Conservation (phyloP, 2,888 invertebrate genomes). For the Desoria tigrina region DNA sequence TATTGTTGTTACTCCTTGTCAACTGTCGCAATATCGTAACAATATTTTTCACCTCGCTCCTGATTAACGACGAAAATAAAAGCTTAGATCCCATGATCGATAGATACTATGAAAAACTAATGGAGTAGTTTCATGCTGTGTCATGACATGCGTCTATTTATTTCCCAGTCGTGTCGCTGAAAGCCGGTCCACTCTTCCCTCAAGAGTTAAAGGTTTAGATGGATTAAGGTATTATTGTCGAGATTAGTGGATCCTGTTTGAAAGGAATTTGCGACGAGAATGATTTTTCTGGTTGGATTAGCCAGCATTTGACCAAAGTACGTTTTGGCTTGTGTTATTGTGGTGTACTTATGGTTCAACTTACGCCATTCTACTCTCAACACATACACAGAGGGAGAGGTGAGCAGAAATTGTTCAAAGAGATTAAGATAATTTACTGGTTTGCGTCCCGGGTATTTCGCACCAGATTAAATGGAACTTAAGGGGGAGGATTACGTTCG, state of each 20-base stretch:
- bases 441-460: constrained; percentile 37
- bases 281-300: constrained; percentile 24
- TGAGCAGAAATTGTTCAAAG: constrained; percentile 12
- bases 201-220: neutral
- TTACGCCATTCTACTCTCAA: constrained; percentile 1
- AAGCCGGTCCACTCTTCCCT: neutral
- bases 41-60: too few relatives aligned
- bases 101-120: neutral
- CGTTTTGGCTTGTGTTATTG: neutral
- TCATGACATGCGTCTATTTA: constrained; percentile 15
- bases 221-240: constrained; percentile 11
- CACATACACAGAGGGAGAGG: neutral
- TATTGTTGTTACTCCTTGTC: too few relatives aligned
- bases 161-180: neutral
- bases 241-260: constrained; percentile 9
- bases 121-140: constrained; percentile 18
- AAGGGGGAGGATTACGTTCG: constrained; percentile 39
- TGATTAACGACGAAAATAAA: too few relatives aligned
- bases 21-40: too few relatives aligned
- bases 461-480: constrained; percentile 41
- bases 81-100: too few relatives aligned
- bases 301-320: constrained; percentile 8
- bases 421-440: constrained; percentile 31
- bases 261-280: constrained; percentile 17
- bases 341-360: neutral